Conservation (phyloP, 2,113 vertebrate species). For the Calyptomena viridis region DNA sequence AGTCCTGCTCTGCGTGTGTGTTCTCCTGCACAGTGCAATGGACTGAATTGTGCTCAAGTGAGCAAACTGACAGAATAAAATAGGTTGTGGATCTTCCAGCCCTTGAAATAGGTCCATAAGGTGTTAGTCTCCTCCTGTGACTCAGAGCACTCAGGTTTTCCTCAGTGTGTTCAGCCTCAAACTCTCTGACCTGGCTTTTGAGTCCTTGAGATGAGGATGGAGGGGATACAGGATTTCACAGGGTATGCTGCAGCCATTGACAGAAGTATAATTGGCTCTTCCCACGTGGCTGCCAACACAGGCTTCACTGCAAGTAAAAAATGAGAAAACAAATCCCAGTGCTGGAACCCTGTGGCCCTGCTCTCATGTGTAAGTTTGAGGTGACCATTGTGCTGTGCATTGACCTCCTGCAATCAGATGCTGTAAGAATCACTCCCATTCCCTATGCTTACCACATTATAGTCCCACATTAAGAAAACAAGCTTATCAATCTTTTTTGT, state of each 20-base stretch:
- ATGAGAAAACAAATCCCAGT: not conserved
- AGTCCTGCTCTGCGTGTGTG: not conserved
- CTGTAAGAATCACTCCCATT: not conserved
- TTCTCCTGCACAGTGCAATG: not conserved
- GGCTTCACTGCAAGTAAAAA: not conserved
- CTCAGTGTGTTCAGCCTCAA: not conserved
- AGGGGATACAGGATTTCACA: not conserved
- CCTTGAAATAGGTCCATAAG: not conserved
- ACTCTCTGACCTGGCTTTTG: not conserved
- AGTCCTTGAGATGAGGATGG: not conserved
- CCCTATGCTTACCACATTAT: not conserved
- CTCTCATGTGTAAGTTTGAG: not conserved
- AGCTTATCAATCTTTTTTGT: not conserved
- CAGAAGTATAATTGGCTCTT: not conserved
- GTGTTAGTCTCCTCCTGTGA: not conserved
- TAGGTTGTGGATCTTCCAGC: accelerated
- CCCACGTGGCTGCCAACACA: not conserved
- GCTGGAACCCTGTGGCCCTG: not conserved
- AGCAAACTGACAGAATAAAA: not conserved
- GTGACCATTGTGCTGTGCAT: not conserved
- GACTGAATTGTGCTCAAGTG: not conserved
- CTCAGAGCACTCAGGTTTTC: not conserved
- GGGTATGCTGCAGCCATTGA: not conserved
- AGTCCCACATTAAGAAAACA: not conserved
- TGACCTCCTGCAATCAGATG: not conserved